phyloP scores from a whole-genome alignment of 2,888 invertebrate species.

The Furcula furcula region DNA sequence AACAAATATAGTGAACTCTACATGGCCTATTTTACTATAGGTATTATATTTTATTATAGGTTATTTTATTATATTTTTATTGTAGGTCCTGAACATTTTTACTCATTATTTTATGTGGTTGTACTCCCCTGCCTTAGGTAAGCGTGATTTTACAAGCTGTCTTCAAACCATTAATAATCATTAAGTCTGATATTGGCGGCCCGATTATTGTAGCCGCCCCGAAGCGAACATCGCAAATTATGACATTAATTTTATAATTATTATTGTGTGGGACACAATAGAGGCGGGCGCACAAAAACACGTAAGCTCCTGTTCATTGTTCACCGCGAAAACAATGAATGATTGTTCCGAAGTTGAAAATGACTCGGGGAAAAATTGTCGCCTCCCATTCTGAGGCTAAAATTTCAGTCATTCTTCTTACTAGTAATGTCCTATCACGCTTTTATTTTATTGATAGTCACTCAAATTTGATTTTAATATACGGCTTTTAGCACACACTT shows the following conservation, averaged over 20 bases:
- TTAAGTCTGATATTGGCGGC: constrained; percentile 55
- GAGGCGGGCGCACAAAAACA: constrained; percentile 52
- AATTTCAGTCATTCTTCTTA: not conserved
- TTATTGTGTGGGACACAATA: constrained; percentile 60
- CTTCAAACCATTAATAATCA: constrained; percentile 64
- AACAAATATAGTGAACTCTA: too few relatives aligned
- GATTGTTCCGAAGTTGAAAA: constrained; percentile 48
- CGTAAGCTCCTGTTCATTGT: constrained; percentile 55
- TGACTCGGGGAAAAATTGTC: constrained; percentile 44
- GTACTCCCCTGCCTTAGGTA: constrained; percentile 15
- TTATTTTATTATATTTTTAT: not conserved
- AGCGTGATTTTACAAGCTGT: constrained; percentile 54
- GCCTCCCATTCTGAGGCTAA: constrained; percentile 14
- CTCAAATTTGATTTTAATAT: too few relatives aligned
- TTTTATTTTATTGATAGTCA: too few relatives aligned
- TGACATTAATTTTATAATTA: constrained; percentile 71
- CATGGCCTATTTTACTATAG: constrained; percentile 3
- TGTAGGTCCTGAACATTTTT: too few relatives aligned
- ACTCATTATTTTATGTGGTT: not conserved
- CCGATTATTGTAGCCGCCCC: constrained; percentile 46
- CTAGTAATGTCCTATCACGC: too few relatives aligned
- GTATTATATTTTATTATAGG: not conserved
- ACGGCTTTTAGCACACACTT: too few relatives aligned
- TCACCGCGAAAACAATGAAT: constrained; percentile 54
- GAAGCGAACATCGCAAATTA: constrained; percentile 58